phyloP scores from a whole-genome alignment of 2,113 vertebrate species.

The Hucho hucho region DNA sequence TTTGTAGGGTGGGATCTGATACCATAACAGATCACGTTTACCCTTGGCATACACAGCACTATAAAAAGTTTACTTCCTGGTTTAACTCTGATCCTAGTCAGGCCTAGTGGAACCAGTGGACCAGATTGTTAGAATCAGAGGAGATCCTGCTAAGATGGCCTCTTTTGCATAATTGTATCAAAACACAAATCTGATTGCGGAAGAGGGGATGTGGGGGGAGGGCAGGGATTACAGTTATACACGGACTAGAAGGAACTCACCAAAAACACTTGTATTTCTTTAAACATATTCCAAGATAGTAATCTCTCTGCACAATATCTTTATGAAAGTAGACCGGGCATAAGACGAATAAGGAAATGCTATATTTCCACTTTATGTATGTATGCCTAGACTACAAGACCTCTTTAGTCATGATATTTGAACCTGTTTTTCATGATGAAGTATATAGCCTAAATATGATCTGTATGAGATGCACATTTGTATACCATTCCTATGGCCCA shows the following conservation, averaged over 20 bases:
- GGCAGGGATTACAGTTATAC: not conserved
- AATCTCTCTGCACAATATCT: not conserved
- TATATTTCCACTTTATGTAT: not conserved
- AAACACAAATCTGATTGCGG: constrained; percentile 1
- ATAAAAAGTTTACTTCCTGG: not conserved
- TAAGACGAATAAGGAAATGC: too few relatives aligned
- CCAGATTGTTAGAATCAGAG: not conserved
- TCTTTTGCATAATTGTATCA: constrained; percentile 11
- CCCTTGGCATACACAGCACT: not conserved
- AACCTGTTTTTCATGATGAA: not conserved
- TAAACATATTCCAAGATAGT: not conserved
- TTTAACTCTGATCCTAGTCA: not conserved
- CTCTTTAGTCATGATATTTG: constrained; percentile 2
- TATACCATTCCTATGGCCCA: constrained; percentile 92
- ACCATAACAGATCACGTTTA: not conserved
- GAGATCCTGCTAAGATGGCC: not conserved
- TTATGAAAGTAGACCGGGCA: not conserved
- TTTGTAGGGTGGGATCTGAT: not conserved
- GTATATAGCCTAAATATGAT: not conserved
- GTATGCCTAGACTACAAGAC: not conserved
- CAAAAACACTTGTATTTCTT: not conserved
- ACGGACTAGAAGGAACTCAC: not conserved
- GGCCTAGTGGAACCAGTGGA: not conserved
- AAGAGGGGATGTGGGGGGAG: too few relatives aligned
- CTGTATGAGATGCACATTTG: not conserved